Conservation (phyloP, 2,113 vertebrate genomes). For the Sapayoa aenigma region DNA sequence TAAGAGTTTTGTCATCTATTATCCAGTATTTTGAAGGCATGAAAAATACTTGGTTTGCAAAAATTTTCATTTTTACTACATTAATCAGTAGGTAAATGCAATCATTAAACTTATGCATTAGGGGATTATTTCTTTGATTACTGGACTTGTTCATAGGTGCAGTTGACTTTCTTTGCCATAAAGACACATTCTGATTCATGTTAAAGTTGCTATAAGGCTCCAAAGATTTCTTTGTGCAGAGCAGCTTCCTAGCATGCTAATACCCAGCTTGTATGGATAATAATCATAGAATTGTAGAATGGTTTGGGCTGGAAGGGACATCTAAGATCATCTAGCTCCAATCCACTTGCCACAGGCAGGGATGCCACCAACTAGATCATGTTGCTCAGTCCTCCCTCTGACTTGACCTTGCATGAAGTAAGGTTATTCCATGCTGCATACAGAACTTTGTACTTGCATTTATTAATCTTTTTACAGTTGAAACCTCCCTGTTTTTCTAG, state of each 20-base stretch:
- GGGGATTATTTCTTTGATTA: background rate
- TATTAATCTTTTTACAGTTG: background rate
- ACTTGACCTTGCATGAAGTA: background rate
- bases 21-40: background rate
- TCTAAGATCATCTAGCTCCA: background rate
- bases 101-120: background rate
- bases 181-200: background rate
- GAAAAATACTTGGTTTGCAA: background rate
- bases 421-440: background rate
- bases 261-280: background rate
- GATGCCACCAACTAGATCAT: background rate
- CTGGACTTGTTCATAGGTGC: background rate
- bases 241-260: background rate
- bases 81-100: background rate
- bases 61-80: background rate
- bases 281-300: background rate
- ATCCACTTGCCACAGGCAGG: background rate
- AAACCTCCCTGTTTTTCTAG: background rate
- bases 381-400: background rate
- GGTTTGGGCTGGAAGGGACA: background rate
- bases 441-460: background rate
- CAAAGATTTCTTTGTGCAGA: background rate
- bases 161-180: background rate
- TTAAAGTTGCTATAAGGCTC: background rate
- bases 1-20: background rate